Evolutionary conservation across 1,140 invertebrate species (phyloP), one percentile per base, ranked within the genome.

Genomic region (Monomorium pharaonis): DNA sequence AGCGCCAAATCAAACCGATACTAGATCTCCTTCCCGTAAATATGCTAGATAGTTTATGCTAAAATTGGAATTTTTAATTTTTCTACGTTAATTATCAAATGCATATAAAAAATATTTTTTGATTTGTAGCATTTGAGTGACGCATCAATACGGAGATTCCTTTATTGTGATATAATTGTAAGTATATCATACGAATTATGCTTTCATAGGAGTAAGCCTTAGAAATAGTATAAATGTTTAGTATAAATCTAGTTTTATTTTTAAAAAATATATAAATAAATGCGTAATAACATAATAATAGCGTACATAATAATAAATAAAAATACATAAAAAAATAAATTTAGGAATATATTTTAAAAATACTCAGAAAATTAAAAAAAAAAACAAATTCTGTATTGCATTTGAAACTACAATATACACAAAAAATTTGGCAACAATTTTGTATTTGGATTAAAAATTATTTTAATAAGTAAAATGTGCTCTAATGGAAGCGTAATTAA

Each of bases 21-120:
- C 92, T 74, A 95, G 96, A 94, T 95, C 95, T 92, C 96, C 95
- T 92, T 96, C 96, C 94, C 96, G 96, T 96, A 94, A 95, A 95
- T 94, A 80, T 75, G 42, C 80, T 44, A 65, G 62, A 69, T 76
- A 14, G 67, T 70, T 0, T 51, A 65, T 44, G 7, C 0, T 67
- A 60, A 33, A 70, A 27, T 76, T 65, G 21, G 2, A 78, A 5
- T 47, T 62, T 49, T 74, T 58, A 21, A 10, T 37, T 81, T n/a
- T n/a, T n/a, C 49, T 72, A 37, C 70, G 42, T 21, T 86, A 63
- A 80, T 56, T 65, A 33, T 24, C 0, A 72, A 77, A 76, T n/a
- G 33, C 16, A 42, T 37, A 60, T n/a, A 58, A 58, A 87, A 37
- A 56, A 86, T 63, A 12, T 86, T 81, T 86, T 78, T 75, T 88